Percentiles rank a stretch among this genome's conserved stretches.
Conservation (phyloP, 2,888 invertebrate species). For the Amphipyra tragopoginis region DNA sequence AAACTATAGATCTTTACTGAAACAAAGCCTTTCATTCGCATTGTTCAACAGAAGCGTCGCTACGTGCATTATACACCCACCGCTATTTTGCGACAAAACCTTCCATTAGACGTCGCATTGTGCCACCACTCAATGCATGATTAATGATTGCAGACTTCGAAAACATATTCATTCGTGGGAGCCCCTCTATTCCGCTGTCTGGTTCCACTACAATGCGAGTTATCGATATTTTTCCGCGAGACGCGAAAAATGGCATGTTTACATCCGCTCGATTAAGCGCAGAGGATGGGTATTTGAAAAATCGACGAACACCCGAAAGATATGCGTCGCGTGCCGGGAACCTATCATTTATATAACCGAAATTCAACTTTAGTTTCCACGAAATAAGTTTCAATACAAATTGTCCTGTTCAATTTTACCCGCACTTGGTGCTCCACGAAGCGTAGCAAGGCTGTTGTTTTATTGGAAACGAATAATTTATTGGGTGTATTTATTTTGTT, state of each 20-base stretch:
- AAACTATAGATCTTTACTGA: conserved; percentile 59
- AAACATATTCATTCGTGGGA: conserved; percentile 87
- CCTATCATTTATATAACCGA: conserved; percentile 37
- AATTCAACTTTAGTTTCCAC: conserved; percentile 52
- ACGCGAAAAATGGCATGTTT: conserved; percentile 87
- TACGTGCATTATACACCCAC: conserved; percentile 70
- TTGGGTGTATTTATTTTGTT: conserved; percentile 86
- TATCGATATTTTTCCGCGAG: conserved; percentile 82
- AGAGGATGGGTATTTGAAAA: conserved; percentile 81
- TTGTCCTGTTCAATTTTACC: conserved; percentile 30
- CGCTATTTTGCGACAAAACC: conserved; percentile 78
- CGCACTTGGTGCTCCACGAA: conserved; percentile 67
- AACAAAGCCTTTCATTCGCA: conserved; percentile 73
- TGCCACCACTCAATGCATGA: conserved; percentile 85
- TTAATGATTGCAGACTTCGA: conserved; percentile 80
- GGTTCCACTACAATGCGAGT: conserved; percentile 75
- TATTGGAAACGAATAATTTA: conserved; percentile 89
- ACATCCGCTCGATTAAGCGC: conserved; percentile 87
- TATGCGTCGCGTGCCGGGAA: conserved; percentile 74
- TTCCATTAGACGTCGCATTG: conserved; percentile 81
- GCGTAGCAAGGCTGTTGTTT: conserved; percentile 82
- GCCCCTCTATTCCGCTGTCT: conserved; percentile 68
- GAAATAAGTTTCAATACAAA: conserved; percentile 62
- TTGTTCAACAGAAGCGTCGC: conserved; percentile 66
- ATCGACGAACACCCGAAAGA: conserved; percentile 75